phyloP scores from a whole-genome alignment of 1,140 invertebrate species.

The Neuroterus valhalla region DNA sequence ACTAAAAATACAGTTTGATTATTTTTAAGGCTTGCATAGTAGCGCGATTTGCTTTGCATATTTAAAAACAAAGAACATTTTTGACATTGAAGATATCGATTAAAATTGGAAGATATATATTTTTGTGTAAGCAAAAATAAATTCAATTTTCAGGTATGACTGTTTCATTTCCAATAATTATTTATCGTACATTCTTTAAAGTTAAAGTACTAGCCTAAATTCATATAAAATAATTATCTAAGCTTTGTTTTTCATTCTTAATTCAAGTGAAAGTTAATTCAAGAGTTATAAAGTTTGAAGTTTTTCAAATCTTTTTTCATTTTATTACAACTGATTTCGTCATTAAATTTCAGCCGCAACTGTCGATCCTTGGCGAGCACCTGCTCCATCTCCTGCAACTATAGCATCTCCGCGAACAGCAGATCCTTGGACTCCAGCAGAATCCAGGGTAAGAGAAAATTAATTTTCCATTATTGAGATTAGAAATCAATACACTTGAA shows the following conservation, averaged over 20 bases:
- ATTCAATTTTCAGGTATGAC: too few relatives aligned
- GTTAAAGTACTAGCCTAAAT: neutral
- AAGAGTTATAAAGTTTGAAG: neutral
- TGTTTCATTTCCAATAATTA: too few relatives aligned
- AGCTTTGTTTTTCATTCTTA: neutral
- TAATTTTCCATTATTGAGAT: neutral
- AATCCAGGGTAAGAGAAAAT: constrained; percentile 54
- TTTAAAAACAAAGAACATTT: too few relatives aligned
- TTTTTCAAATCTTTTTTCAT: too few relatives aligned
- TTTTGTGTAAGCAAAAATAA: too few relatives aligned
- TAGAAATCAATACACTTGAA: neutral
- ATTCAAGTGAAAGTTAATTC: neutral
- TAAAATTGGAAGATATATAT: too few relatives aligned
- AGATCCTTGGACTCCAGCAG: constrained; percentile 75
- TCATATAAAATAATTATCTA: neutral
- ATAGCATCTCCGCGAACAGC: constrained; percentile 56
- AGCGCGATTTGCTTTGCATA: too few relatives aligned
- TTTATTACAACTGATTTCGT: constrained; percentile 33
- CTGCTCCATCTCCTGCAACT: constrained; percentile 62
- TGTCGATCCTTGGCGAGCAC: constrained; percentile 78
- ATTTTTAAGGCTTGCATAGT: too few relatives aligned
- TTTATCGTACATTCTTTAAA: too few relatives aligned
- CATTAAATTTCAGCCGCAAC: constrained; percentile 57
- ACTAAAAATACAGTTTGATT: too few relatives aligned
- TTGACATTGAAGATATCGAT: too few relatives aligned